Evolutionary conservation across 1,140 invertebrate genomes (phyloP), one percentile per base, ranked within the genome.

Genomic region (Calephelis virginiensis): DNA sequence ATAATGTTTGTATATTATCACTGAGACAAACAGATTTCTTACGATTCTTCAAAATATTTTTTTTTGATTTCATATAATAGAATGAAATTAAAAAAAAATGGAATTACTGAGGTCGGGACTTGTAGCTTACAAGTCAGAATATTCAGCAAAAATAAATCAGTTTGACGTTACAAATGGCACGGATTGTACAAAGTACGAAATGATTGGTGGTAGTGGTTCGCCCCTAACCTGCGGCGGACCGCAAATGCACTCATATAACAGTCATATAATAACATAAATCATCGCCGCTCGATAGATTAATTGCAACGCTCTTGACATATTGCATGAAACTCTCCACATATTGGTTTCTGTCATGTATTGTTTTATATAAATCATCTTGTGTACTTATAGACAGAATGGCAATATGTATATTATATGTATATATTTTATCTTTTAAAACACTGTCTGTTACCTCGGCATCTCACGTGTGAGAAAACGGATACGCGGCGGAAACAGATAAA

Each of bases 211-310:
- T 56, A 56, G 50, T 10, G 17, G 50, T 9, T 6, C 17, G 10
- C 50, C 50, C 17, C 50, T 37, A 56, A 56, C 50, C 50, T 28
- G 17, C 40, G 48, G 6, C 48, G 13, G 10, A 56, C 53, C 53
- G 53, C 53, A 62, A 67, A 60, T 67, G 66, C 60, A 67, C n/a
- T 62, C 17, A 56, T 63, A 62, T 67, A 62, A 67, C 60, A 67
- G 37, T 62, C 40, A 56, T 63, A 62, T 67, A 62, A 67, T 50
- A 67, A 67, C 61, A 67, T 67, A 62, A 67, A 67, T 67, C 66
- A 67, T 50, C 46, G 38, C 17, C 56, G 28, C 14, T 38, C 60
- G 66, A 67, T 67, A 67, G 66, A 67, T 67, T 62, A 67, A 67
- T 56, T 67, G 66, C 61, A 61, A 8, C 13, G 43, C 64, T 56